Conservation (phyloP, 23 tunicate genomes). For the Oikopleura dioica region DNA sequence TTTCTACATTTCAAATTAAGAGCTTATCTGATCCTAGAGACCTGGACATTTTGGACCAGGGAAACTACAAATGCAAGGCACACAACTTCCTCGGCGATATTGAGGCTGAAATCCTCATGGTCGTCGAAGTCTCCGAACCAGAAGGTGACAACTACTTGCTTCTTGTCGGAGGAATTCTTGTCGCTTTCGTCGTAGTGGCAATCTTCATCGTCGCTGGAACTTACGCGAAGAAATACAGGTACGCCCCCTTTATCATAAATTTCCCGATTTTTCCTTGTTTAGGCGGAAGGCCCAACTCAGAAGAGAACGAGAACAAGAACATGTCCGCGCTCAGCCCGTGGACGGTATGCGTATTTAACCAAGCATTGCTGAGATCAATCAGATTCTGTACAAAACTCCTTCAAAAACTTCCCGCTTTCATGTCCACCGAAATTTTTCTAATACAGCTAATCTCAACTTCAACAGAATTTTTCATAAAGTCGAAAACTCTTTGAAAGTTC, state of each 20-base stretch:
- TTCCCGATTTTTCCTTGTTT: no score
- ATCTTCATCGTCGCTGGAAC: not conserved
- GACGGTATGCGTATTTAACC: not conserved
- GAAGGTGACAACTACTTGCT: not conserved
- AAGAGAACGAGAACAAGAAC: not conserved
- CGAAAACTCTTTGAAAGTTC: no score
- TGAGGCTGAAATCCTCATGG: not conserved
- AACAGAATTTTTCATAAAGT: no score
- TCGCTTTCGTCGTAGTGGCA: not conserved
- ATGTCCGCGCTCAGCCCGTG: not conserved
- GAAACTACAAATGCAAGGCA: not conserved
- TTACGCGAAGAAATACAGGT: not conserved
- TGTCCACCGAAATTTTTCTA: no score
- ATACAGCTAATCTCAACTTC: no score
- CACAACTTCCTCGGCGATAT: not conserved
- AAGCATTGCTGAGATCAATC: no score
- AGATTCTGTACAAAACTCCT: no score
- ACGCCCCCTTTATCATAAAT: no score
- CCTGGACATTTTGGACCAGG: not conserved
- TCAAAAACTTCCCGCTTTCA: no score
- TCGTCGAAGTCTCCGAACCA: not conserved
- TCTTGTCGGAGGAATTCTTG: not conserved
- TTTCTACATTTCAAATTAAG: no score
- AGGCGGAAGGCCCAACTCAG: not conserved
- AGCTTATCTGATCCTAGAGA: no score